A percentile compares a stretch with the other conserved stretches of the same genome.
These are phyloP conservation scores for Vulpes ferrilata DNA, from an alignment of 2,113 vertebrate species.

Conservation along the genomic window DNA sequence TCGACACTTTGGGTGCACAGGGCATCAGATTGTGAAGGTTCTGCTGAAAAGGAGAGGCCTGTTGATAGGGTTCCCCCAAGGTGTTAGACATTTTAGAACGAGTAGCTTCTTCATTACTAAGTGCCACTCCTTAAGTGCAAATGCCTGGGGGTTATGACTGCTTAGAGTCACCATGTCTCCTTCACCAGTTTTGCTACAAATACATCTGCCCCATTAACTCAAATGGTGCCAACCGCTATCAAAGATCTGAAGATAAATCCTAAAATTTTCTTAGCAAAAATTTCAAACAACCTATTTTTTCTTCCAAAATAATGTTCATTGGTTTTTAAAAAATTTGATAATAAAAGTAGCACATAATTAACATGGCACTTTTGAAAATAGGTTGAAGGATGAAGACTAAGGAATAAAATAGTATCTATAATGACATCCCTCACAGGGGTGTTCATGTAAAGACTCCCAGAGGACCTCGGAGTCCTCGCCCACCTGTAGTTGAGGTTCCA, in stretches of 20 bases:
- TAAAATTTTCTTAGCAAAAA: neutral
- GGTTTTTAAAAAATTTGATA: constrained; percentile 35
- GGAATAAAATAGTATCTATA: neutral
- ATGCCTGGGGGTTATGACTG: neutral
- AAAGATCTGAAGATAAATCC: neutral
- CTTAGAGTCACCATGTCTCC: constrained; percentile 49
- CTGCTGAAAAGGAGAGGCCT: constrained; percentile 76
- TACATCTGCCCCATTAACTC: neutral
- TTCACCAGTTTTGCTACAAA: constrained; percentile 65
- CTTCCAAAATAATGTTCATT: neutral
- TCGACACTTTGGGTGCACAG: constrained; percentile 62
- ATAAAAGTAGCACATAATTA: neutral
- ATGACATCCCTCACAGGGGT: neutral
- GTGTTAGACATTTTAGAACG: constrained; percentile 56
- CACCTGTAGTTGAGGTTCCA: neutral
- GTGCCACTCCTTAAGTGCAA: constrained; percentile 67
- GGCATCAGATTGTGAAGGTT: constrained; percentile 78
- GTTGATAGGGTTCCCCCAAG: constrained; percentile 75
- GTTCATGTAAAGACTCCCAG: rapidly evolving
- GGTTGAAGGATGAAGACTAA: neutral
- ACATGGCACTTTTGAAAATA: neutral
- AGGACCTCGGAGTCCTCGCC: neutral
- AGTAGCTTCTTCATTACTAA: constrained; percentile 55
- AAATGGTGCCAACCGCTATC: neutral
- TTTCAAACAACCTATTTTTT: constrained; percentile 20